A percentile compares a stretch with the other conserved stretches of the same genome.
phyloP scores from a whole-genome alignment of 2,888 invertebrate species.

The Xestia rhomboidea region DNA sequence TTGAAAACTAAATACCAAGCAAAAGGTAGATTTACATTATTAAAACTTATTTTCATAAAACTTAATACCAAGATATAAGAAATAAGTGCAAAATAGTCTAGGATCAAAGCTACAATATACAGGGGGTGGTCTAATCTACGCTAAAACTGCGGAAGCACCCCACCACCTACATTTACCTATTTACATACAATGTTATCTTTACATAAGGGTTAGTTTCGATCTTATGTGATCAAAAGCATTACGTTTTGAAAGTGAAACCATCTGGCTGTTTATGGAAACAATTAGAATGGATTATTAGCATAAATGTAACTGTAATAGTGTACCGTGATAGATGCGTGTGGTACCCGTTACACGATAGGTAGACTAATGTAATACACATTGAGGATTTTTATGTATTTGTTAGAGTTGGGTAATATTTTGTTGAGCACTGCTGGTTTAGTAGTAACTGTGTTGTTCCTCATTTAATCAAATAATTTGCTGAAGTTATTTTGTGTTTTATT shows the following conservation, averaged over 20 bases:
- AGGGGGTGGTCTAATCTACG: not conserved
- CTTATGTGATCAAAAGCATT: slow-evolving; percentile 66
- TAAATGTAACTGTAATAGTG: slow-evolving; percentile 69
- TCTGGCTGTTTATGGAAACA: slow-evolving; percentile 69
- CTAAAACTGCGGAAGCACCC: slow-evolving; percentile 1
- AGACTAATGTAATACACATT: slow-evolving; percentile 35
- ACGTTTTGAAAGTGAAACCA: slow-evolving; percentile 78
- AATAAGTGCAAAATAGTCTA: not conserved
- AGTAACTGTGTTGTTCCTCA: not conserved
- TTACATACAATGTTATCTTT: slow-evolving; percentile 33
- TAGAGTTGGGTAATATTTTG: not conserved
- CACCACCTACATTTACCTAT: not conserved
- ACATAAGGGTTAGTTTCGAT: slow-evolving; percentile 56
- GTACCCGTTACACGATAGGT: slow-evolving; percentile 47
- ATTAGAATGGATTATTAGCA: slow-evolving; percentile 67
- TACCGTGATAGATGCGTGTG: slow-evolving; percentile 45
- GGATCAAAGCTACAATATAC: not conserved
- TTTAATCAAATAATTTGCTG: not conserved
- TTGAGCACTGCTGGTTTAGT: not conserved
- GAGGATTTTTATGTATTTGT: slow-evolving; percentile 10
- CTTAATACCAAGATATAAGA: not conserved
- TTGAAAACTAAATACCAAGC: not conserved
- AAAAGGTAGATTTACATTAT: not conserved
- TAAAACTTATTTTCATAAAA: not conserved
- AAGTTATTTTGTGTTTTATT: not conserved